Evolutionary conservation across 2,888 invertebrate genomes (phyloP).

Genomic region (Eustalomyia histrio): DNA sequence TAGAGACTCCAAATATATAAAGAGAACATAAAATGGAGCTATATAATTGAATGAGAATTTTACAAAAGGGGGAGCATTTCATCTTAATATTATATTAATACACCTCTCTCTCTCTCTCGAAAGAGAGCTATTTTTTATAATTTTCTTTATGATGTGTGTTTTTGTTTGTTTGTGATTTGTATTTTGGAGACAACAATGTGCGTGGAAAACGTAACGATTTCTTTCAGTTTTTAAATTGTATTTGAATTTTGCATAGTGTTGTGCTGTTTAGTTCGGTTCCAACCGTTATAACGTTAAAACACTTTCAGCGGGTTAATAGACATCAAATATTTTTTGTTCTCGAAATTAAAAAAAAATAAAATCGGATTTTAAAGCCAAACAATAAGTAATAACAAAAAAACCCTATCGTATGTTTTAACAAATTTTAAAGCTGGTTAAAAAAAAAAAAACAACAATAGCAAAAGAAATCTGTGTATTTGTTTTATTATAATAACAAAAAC

Average conservation of each 20-base stretch:
- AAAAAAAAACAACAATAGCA: not conserved
- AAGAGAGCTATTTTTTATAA: not conserved
- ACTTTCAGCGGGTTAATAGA: slow-evolving; percentile 62
- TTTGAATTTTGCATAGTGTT: slow-evolving; percentile 46
- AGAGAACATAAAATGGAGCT: slow-evolving; percentile 2
- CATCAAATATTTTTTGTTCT: slow-evolving; percentile 12
- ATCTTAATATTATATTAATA: slow-evolving; percentile 11
- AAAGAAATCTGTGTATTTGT: not conserved
- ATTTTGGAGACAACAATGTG: slow-evolving; percentile 52
- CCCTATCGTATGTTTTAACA: not conserved
- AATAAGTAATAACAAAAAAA: slow-evolving; percentile 2
- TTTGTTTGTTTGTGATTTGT: slow-evolving; percentile 34
- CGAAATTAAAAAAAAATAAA: slow-evolving; percentile 26
- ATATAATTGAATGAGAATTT: not conserved
- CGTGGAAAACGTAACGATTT: slow-evolving; percentile 57
- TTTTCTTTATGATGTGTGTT: slow-evolving; percentile 7
- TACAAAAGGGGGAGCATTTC: not conserved
- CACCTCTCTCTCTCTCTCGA: slow-evolving; percentile 18
- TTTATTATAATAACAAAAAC: not conserved
- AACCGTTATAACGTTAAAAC: slow-evolving; percentile 74
- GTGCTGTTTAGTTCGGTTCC: slow-evolving; percentile 72
- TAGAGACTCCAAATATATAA: not conserved
- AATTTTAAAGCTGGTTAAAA: slow-evolving; percentile 5
- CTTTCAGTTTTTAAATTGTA: slow-evolving; percentile 37
- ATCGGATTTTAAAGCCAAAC: slow-evolving; percentile 24